Evolutionary conservation across 2,888 invertebrate genomes (phyloP).

Genomic region (Machimus atricapillus): DNA sequence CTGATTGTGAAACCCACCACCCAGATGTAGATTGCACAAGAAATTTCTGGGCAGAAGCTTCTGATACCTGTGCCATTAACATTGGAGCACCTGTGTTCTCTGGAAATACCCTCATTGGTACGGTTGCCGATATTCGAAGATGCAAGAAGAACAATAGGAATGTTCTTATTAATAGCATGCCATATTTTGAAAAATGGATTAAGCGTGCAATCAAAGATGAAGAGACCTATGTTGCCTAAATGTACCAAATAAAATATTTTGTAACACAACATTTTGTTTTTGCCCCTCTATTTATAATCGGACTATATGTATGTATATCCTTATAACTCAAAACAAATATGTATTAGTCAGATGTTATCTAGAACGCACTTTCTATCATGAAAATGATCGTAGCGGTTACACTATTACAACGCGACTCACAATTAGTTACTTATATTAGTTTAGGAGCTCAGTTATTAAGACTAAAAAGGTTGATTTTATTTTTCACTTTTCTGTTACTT

Average conservation of each 20-base stretch:
- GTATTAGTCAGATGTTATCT: too few species aligned
- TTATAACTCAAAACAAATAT: too few species aligned
- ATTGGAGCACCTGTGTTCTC: not conserved
- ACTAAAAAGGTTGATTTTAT: too few species aligned
- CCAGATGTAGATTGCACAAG: not conserved
- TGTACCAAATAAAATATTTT: not conserved
- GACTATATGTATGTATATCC: too few species aligned
- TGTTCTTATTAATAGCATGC: not conserved
- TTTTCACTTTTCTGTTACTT: too few species aligned
- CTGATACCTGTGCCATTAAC: not conserved
- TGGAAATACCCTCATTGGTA: not conserved
- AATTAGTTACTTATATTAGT: too few species aligned
- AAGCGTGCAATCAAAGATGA: not conserved
- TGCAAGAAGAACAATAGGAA: not conserved
- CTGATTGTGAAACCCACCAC: not conserved
- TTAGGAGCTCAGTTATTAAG: too few species aligned
- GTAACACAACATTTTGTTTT: not conserved
- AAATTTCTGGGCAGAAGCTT: not conserved
- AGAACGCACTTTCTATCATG: too few species aligned
- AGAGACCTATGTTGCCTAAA: not conserved
- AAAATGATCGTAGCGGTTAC: too few species aligned
- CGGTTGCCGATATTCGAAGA: not conserved
- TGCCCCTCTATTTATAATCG: too few species aligned
- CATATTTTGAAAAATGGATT: not conserved
- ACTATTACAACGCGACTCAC: too few species aligned